Evolutionary conservation across 2,797 vertebrate genomes (phyloP), one percentile per base, ranked within the genome.

Genomic region (Pseudopleuronectes americanus): DNA sequence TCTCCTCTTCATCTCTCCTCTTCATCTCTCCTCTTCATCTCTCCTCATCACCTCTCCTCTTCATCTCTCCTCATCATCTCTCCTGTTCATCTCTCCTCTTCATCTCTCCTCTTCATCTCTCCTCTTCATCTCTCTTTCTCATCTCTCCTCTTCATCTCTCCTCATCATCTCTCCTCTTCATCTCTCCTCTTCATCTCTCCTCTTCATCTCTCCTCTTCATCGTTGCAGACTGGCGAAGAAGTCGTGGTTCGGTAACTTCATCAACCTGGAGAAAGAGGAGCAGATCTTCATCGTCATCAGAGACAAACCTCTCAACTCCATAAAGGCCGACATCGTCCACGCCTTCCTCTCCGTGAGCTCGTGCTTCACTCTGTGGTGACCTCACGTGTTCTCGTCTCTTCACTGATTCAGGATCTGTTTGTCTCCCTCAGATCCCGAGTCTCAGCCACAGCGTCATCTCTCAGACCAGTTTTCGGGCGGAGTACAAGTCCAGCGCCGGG

Each of bases 211-310:
- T 23, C 38, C 12, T 38, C 56, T 10, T 45, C 69, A 22, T 72
- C 47, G 26, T 28, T 22, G 22, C 87, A 99, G 98, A 80, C 95
- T 99, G 92, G 98, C 98, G 80, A 99, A 99, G 94, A 99, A 99
- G 91, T 99, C 98, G 1, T 99, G 98, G 98, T 99, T 99, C 0
- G 98, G 98, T 78, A 99, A 99, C 93, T 99, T 99, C 91, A 97
- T 99, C 91, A 99, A 94, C 85, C 90, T 99, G 88, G 98, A 99
- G 93, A 99, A 99, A 79, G 98, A 99, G 91, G 98, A 99, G 87
- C 98, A 99, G 94, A 97, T 99, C 90, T 99, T 99, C 63, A 95
- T 97, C 72, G 98, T 99, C 88, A 99, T 99, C 91, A 95, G 95
- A 87, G 97, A 99, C 93, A 99, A 99, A 89, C 97, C 98, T 22